Percentiles rank a stretch among this genome's conserved stretches.
Conservation (phyloP, 2,888 invertebrate genomes). For the Melanophora roralis region DNA sequence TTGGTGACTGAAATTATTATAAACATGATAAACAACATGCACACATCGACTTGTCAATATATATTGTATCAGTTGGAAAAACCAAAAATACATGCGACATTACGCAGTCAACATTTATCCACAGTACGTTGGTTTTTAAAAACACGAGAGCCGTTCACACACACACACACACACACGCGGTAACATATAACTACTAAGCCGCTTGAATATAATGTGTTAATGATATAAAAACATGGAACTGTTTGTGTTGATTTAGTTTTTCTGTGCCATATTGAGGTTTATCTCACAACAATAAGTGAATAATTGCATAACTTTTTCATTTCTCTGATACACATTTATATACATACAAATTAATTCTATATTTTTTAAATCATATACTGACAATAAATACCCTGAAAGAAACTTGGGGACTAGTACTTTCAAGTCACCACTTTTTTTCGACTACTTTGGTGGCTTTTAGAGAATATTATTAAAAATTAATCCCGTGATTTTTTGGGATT, state of each 20-base stretch:
- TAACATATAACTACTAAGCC: neutral
- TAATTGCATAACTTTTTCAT: neutral
- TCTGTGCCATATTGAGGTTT: neutral
- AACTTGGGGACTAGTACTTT: too few relatives aligned
- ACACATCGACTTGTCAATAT: constrained; percentile 21
- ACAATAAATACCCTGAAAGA: too few relatives aligned
- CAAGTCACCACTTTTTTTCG: too few relatives aligned
- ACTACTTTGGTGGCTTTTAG: too few relatives aligned
- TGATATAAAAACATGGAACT: constrained; percentile 6
- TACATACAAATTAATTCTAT: neutral
- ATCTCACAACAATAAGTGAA: constrained; percentile 9
- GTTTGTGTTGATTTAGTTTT: neutral
- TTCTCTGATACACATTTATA: neutral
- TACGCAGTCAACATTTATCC: constrained; percentile 49
- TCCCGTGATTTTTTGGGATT: too few relatives aligned
- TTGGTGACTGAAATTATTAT: constrained; percentile 10
- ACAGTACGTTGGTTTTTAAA: constrained; percentile 47
- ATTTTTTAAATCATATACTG: too few relatives aligned
- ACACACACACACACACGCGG: neutral
- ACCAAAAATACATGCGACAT: constrained; percentile 58
- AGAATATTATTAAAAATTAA: too few relatives aligned
- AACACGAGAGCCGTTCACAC: constrained; percentile 21
- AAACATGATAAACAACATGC: constrained; percentile 37
- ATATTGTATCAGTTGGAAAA: constrained; percentile 44
- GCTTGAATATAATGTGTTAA: constrained; percentile 18